Percentiles rank a stretch among this genome's conserved stretches.
Conservation (phyloP, 2,797 vertebrate genomes). For the Enteromius paludinosus region DNA sequence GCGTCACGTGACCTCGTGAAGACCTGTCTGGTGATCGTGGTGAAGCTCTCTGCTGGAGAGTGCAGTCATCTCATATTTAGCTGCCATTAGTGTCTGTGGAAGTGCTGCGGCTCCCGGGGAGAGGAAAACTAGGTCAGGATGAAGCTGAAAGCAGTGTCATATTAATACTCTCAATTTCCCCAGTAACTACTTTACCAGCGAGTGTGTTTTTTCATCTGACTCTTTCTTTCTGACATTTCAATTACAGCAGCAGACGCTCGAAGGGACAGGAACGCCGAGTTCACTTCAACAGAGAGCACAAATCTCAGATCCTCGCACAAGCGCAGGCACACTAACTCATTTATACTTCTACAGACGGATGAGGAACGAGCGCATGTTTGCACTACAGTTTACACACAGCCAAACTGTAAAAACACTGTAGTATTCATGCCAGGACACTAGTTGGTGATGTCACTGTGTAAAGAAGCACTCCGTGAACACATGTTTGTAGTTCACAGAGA, state of each 20-base stretch:
- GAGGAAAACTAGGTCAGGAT: conserved; percentile 22
- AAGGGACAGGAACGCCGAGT: neutral
- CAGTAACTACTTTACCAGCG: conserved; percentile 14
- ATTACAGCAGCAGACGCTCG: conserved; percentile 33
- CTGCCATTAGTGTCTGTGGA: conserved; percentile 41
- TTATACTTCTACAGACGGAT: neutral
- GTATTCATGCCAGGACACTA: too few species aligned
- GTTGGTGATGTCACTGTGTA: too few species aligned
- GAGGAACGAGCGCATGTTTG: neutral
- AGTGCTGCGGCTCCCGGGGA: conserved; percentile 11
- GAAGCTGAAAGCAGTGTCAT: conserved; percentile 24
- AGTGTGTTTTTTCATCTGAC: conserved; percentile 13
- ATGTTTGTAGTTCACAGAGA: too few species aligned
- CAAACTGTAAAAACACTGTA: too few species aligned
- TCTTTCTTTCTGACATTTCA: conserved; percentile 36
- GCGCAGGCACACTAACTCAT: too few species aligned
- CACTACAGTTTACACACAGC: too few species aligned
- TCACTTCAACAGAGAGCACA: neutral
- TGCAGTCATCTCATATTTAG: conserved; percentile 39
- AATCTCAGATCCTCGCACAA: neutral
- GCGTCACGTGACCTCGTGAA: neutral
- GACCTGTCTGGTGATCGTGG: conserved; percentile 1
- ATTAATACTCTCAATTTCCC: conserved; percentile 11
- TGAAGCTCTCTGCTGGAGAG: conserved; percentile 29
- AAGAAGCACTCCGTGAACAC: too few species aligned